These are phyloP conservation scores for Campoplex capitator DNA, from an alignment of 2,888 invertebrate genomes.

Conservation along the genomic window DNA sequence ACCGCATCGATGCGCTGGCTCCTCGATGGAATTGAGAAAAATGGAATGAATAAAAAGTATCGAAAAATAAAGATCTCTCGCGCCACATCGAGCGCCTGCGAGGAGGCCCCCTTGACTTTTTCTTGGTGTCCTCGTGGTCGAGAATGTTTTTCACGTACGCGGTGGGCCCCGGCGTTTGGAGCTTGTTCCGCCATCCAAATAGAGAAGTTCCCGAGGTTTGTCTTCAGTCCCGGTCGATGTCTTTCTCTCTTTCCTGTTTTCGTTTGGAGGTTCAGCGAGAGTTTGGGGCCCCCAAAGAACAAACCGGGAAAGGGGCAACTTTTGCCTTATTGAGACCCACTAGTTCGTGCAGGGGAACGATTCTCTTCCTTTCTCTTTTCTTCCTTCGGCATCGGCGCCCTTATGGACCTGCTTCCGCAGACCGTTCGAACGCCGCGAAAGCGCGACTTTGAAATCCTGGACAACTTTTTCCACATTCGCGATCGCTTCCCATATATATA, in stretches of 20 bases:
- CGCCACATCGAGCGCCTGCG: constrained; percentile 6
- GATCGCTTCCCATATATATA: constrained; percentile 14
- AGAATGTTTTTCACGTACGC: constrained; percentile 59
- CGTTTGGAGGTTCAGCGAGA: constrained; percentile 17
- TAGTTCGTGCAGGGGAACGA: constrained; percentile 45
- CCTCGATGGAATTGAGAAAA: constrained; percentile 25
- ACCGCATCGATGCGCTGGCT: not conserved
- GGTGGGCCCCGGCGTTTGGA: constrained; percentile 55
- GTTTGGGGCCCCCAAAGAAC: constrained; percentile 5
- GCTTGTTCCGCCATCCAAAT: constrained; percentile 66
- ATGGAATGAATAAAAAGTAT: constrained; percentile 14
- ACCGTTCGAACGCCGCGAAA: constrained; percentile 49
- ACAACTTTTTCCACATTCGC: constrained; percentile 76
- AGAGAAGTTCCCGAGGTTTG: constrained; percentile 61
- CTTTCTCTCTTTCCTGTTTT: constrained; percentile 66
- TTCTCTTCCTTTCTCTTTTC: not conserved
- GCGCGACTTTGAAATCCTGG: constrained; percentile 74
- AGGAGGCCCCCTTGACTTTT: constrained; percentile 32
- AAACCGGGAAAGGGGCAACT: not conserved
- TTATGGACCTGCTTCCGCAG: constrained; percentile 51
- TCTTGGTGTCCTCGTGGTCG: constrained; percentile 26
- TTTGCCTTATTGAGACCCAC: constrained; percentile 74
- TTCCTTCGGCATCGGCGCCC: constrained; percentile 53
- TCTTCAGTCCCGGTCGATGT: constrained; percentile 42
- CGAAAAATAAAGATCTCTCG: constrained; percentile 58